Conservation (phyloP, 2,888 invertebrate genomes). For the Phaedon cochleariae region DNA sequence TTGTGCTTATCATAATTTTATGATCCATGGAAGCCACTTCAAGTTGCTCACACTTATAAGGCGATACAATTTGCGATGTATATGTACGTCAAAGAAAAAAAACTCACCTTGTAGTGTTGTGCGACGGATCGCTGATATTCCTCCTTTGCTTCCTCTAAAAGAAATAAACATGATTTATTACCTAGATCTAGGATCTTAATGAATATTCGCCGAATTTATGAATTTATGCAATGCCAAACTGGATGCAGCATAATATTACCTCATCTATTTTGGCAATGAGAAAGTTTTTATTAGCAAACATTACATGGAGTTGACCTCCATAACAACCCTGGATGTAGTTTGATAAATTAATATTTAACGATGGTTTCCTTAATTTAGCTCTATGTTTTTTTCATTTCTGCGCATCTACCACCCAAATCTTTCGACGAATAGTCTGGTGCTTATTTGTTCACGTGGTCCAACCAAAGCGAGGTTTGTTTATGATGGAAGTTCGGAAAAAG, state of each 20-base stretch:
- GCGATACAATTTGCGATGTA: slow-evolving; percentile 14
- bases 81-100: slow-evolving; percentile 21
- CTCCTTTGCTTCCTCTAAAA: slow-evolving; percentile 73
- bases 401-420: background rate
- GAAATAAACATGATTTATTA: slow-evolving; percentile 18
- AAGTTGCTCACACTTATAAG: slow-evolving; percentile 21
- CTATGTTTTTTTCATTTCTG: background rate
- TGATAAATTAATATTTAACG: background rate
- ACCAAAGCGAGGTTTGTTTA: background rate
- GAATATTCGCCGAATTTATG: background rate
- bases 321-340: no score
- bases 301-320: no score
- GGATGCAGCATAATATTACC: background rate
- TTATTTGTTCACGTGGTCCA: background rate
- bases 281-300: background rate
- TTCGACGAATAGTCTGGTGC: background rate
- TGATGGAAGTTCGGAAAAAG: background rate
- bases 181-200: background rate
- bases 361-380: background rate
- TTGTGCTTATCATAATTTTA: slow-evolving; percentile 6
- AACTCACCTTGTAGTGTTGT: slow-evolving; percentile 75
- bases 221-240: background rate
- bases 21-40: slow-evolving; percentile 30
- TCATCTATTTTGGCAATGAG: background rate
- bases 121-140: slow-evolving; percentile 84